Base-by-base conservation (phyloP, 2,797 vertebrate genomes). In the Adrianichthys oophorus region DNA sequence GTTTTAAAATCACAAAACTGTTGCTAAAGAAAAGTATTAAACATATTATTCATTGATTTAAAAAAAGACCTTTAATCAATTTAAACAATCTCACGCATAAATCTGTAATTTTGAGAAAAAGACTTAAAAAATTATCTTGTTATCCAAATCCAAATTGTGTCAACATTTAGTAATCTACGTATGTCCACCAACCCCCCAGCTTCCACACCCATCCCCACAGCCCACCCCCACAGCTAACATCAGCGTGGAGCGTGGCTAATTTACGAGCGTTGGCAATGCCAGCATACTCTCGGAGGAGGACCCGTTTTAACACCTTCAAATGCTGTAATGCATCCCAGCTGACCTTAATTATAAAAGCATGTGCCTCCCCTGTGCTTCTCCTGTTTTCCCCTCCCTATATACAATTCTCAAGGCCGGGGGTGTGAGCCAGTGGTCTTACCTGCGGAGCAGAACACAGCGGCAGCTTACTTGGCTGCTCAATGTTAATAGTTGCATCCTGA, bases 311-410 rank as follows among this genome's bases (percentile, higher is more conserved):
- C 91, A 92, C 91, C 91, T 93, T 88, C 87, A 89, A 92, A 92
- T 91, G 90, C 86, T 88, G 91, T 92, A 92, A 93, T 92, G 89
- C 85, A 88, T 93, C 92, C 91, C 92, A 91, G 88, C 88, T 93
- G 92, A 93, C 91, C 90, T 92, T 92, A 92, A 92, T 93, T 92
- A 92, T 91, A 92, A 92, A 91, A 91, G 87, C 89, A 91, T 90
- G 80, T 80, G 84, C 86, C 85, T 85, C 86, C 82, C 82, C 65
- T 73, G 75, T 85, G 83, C 76, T 52, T 45, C 41, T 18, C 21
- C 50, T 24, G 45, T 48, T 17, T 13, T 21, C 54, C 12, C 48
- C 47, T 61, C 64, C 21, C 43, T 15, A 42, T 66, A 74, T 70
- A 65, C 73, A 74, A 76, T 59, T 71, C 74, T 65, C 79, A 73